phyloP scores from a whole-genome alignment of 2,797 vertebrate species.

The Parotocinclus haroldoi region DNA sequence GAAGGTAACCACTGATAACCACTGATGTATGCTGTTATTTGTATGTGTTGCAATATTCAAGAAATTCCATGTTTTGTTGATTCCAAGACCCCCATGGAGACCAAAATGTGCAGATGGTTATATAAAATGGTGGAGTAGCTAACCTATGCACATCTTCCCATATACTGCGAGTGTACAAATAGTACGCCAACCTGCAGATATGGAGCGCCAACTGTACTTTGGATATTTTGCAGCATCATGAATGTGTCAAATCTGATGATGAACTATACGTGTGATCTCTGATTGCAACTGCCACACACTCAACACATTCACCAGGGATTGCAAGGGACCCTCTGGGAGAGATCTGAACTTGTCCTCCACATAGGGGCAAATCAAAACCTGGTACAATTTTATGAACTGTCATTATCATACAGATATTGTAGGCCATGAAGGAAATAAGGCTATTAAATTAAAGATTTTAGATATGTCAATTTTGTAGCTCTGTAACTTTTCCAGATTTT shows the following conservation, averaged over 20 bases:
- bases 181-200: too few species aligned
- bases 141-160: too few species aligned
- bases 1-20: too few species aligned
- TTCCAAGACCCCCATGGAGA: too few species aligned
- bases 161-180: too few species aligned
- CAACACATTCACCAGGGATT: conserved; percentile 44
- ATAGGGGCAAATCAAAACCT: conserved; percentile 80
- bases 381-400: conserved; percentile 87
- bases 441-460: conserved; percentile 89
- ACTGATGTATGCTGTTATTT: too few species aligned
- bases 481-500: conserved; percentile 81
- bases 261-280: conserved; percentile 67
- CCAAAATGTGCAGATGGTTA: too few species aligned
- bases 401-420: conserved; percentile 81
- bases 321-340: conserved; percentile 62
- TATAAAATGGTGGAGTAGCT: too few species aligned
- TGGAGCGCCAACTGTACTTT: conserved; percentile 8
- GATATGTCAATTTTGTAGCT: conserved; percentile 75
- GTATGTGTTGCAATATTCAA: too few species aligned
- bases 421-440: conserved; percentile 89
- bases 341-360: conserved; percentile 81
- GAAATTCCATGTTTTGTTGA: too few species aligned
- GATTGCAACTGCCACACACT: conserved; percentile 46
- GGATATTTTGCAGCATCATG: neutral
- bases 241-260: conserved; percentile 50